Percentiles rank a stretch among this genome's conserved stretches.
Evolutionary conservation across 2,888 invertebrate genomes (phyloP).

Genomic region (Drosophila hamatofila): DNA sequence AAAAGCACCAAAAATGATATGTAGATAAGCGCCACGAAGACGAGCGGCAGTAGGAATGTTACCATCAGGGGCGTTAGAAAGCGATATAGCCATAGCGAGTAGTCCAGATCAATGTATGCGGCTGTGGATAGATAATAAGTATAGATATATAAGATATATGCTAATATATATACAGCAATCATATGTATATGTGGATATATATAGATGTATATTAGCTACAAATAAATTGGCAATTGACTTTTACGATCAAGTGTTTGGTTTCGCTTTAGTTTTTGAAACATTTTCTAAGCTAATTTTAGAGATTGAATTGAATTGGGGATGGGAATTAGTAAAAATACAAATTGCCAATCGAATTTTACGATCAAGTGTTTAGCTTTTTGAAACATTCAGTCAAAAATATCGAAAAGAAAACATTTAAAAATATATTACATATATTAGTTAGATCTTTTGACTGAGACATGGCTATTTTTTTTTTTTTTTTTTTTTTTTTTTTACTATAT

Average conservation of each 20-base stretch:
- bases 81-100: conserved; percentile 94
- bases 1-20: conserved; percentile 93
- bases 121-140: conserved; percentile 86
- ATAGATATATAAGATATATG: not conserved
- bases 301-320: not conserved
- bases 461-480: no score
- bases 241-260: not conserved
- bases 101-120: conserved; percentile 93
- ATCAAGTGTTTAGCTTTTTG: not conserved
- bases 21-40: conserved; percentile 93
- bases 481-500: no score
- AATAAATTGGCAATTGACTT: not conserved
- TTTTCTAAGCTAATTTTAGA: not conserved
- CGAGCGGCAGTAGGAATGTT: conserved; percentile 93
- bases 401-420: no score
- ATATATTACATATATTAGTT: no score
- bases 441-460: no score
- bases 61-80: conserved; percentile 92
- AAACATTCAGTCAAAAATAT: not conserved
- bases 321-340: not conserved
- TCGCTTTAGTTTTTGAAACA: not conserved
- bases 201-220: not conserved
- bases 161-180: not conserved
- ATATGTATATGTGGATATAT: not conserved
- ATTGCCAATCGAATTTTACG: not conserved